phyloP scores from a whole-genome alignment of 2,113 vertebrate genomes.

The Tachysurus vachellii region DNA sequence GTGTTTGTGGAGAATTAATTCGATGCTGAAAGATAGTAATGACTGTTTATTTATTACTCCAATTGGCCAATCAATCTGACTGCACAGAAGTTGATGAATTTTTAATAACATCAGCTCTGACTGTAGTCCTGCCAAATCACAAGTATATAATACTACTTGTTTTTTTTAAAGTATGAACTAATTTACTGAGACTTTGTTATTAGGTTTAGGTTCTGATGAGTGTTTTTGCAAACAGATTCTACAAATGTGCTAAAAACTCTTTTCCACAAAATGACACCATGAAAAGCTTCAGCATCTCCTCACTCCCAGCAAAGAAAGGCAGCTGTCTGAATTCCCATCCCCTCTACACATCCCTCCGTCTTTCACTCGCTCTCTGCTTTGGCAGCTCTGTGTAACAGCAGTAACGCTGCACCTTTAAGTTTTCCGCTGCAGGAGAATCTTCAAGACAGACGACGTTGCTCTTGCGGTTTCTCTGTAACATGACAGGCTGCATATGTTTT shows the following conservation, averaged over 20 bases:
- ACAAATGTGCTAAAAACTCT: background rate
- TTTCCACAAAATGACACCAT: background rate
- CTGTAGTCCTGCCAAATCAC: background rate
- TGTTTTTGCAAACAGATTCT: too few species aligned
- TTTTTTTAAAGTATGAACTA: background rate
- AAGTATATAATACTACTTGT: background rate
- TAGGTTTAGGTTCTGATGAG: too few species aligned
- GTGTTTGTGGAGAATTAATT: background rate
- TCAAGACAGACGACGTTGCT: background rate
- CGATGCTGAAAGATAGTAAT: background rate
- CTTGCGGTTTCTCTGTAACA: background rate
- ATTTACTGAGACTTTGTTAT: background rate
- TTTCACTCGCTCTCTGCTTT: constrained; percentile 1
- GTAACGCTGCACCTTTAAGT: background rate
- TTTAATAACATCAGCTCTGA: background rate
- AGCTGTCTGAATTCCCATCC: background rate
- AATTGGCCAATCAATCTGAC: background rate
- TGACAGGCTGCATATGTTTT: background rate
- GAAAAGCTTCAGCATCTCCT: background rate
- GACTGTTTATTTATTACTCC: background rate
- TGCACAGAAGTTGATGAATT: background rate
- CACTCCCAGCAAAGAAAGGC: background rate
- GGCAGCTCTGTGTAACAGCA: background rate
- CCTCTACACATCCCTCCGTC: background rate
- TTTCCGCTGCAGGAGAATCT: background rate